These are phyloP conservation scores for Furcula furcula DNA, from an alignment of 2,888 invertebrate species.

Conservation along the genomic window DNA sequence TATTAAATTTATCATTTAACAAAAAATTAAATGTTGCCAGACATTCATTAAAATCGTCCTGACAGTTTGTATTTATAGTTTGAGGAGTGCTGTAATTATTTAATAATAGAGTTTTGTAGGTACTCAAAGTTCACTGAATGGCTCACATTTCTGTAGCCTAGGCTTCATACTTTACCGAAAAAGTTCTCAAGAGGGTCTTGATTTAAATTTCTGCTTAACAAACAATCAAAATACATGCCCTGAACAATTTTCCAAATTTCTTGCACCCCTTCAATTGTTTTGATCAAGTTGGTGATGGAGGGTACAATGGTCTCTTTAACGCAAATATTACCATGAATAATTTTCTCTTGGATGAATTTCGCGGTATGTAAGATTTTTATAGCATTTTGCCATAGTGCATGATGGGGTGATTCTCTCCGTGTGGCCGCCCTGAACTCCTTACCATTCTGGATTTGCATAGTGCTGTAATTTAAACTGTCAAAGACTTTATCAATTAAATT, in stretches of 20 bases:
- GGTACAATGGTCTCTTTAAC: not conserved
- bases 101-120: constrained; percentile 10
- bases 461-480: not conserved
- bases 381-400: not conserved
- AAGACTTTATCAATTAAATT: constrained; percentile 9
- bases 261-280: constrained; percentile 6
- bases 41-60: constrained; percentile 8
- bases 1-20: no score
- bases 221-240: constrained; percentile 3
- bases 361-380: not conserved
- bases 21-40: constrained; percentile 4
- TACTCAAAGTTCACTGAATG: constrained; percentile 4
- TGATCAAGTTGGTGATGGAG: constrained; percentile 2
- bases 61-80: constrained; percentile 16
- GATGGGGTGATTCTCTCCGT: not conserved
- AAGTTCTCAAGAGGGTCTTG: constrained; percentile 12
- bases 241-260: constrained; percentile 1
- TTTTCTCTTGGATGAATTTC: not conserved
- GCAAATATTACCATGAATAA: not conserved
- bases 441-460: not conserved
- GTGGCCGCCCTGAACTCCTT: not conserved
- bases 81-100: constrained; percentile 11
- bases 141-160: constrained; percentile 7
- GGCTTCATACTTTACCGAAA: constrained; percentile 7
- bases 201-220: constrained; percentile 3